A percentile compares a stretch with the other conserved stretches of the same genome.
Evolutionary conservation across 2,888 invertebrate species (phyloP).

Genomic region (Nesidiocoris tenuis): DNA sequence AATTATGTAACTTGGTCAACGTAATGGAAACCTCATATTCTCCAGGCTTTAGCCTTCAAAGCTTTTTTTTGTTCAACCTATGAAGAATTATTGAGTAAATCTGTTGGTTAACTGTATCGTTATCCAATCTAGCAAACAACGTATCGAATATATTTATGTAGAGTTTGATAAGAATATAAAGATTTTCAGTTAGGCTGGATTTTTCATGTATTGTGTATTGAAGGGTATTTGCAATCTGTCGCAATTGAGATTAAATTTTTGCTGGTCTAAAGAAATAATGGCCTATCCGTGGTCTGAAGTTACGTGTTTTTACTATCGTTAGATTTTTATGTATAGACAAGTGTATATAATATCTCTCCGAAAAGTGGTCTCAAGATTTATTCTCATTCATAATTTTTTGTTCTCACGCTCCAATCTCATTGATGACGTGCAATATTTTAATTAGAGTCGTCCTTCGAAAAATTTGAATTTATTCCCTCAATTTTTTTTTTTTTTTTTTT

Average conservation of each 20-base stretch:
- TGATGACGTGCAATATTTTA: too few relatives aligned
- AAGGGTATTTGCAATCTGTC: not conserved
- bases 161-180: conserved; percentile 2
- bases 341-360: too few relatives aligned
- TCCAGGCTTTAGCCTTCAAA: conserved; percentile 1
- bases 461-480: not conserved
- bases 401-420: too few relatives aligned
- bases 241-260: not conserved
- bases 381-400: too few relatives aligned
- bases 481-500: not conserved
- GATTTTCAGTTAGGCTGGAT: not conserved
- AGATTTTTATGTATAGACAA: not conserved
- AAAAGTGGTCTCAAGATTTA: too few relatives aligned
- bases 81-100: conserved; percentile 1
- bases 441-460: not conserved
- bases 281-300: conserved; percentile 27
- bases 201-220: not conserved
- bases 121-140: conserved; percentile 33
- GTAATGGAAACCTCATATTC: conserved; percentile 21
- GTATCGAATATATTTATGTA: conserved; percentile 23
- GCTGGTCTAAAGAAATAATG: not conserved
- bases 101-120: conserved; percentile 7
- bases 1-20: not conserved
- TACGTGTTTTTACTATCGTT: conserved; percentile 4
- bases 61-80: conserved; percentile 9